Conservation (phyloP, 2,888 invertebrate species). For the Leucoma salicis region DNA sequence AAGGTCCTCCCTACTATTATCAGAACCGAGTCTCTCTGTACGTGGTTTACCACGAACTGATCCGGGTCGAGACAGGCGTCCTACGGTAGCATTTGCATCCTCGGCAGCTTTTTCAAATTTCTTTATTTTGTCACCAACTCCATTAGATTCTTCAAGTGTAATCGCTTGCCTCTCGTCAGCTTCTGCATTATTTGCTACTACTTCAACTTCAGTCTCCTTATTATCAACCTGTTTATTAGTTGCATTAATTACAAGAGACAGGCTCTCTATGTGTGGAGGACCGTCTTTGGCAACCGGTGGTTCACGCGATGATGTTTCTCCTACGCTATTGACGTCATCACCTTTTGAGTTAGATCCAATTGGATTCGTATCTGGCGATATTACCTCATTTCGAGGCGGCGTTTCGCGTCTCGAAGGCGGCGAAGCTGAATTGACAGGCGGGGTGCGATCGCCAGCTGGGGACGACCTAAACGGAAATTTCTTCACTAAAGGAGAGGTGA, state of each 20-base stretch:
- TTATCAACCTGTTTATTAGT: neutral
- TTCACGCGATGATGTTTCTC: neutral
- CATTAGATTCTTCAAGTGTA: conserved; percentile 58
- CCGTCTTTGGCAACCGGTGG: neutral
- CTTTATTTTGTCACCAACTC: conserved; percentile 76
- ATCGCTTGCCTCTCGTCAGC: conserved; percentile 3
- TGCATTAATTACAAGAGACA: neutral
- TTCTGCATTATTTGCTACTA: neutral
- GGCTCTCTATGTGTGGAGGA: neutral
- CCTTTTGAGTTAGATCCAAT: neutral
- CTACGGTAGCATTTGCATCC: conserved; percentile 52
- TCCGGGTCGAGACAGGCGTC: conserved; percentile 60
- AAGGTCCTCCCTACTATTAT: conserved; percentile 47
- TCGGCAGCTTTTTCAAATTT: conserved; percentile 75
- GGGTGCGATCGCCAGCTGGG: conserved; percentile 1
- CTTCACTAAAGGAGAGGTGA: conserved; percentile 17
- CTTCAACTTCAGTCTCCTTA: conserved; percentile 13
- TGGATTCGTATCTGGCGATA: conserved; percentile 15
- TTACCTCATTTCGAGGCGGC: conserved; percentile 21
- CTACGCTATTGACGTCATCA: neutral
- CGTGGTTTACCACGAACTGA: conserved; percentile 51
- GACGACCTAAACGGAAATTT: conserved; percentile 13
- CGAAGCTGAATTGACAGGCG: conserved; percentile 14
- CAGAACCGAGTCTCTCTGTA: conserved; percentile 41
- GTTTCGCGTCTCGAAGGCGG: conserved; percentile 33